phyloP scores from a whole-genome alignment of 2,797 vertebrate genomes.

The Spea hammondii region DNA sequence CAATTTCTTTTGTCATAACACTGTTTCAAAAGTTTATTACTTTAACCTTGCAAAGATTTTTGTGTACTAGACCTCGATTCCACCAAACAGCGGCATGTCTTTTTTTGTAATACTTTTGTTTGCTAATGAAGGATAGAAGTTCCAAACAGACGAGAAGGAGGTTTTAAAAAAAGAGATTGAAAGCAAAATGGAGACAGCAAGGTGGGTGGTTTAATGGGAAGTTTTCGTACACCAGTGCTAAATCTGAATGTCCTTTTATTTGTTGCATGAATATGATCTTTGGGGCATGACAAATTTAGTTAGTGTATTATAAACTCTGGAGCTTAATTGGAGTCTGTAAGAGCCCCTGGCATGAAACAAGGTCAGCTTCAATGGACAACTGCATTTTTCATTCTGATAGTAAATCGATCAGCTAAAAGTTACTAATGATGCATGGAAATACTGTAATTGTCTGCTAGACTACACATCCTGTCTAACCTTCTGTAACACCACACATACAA shows the following conservation, averaged over 20 bases:
- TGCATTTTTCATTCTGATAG: constrained; percentile 31
- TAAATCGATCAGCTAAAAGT: constrained; percentile 37
- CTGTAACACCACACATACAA: constrained; percentile 10
- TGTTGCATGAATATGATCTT: neutral
- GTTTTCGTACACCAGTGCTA: neutral
- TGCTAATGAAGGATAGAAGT: neutral
- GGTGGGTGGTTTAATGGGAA: neutral
- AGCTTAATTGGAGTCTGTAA: constrained; percentile 34
- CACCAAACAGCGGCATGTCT: neutral
- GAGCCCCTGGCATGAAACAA: constrained; percentile 12
- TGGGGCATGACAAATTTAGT: neutral
- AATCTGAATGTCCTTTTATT: neutral
- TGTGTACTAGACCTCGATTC: constrained; percentile 21
- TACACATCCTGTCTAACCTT: neutral
- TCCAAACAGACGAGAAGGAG: neutral
- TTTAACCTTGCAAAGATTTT: constrained; percentile 19
- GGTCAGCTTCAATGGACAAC: constrained; percentile 35
- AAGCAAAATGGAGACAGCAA: neutral
- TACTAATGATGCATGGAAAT: constrained; percentile 19
- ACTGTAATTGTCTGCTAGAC: constrained; percentile 20
- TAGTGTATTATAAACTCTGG: neutral
- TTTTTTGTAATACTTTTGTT: neutral
- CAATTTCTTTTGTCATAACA: constrained; percentile 36
- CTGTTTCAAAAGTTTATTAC: constrained; percentile 22
- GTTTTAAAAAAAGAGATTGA: neutral